These are phyloP conservation scores for Xenopus petersii DNA, from an alignment of 2,797 vertebrate genomes.

Conservation along the genomic window DNA sequence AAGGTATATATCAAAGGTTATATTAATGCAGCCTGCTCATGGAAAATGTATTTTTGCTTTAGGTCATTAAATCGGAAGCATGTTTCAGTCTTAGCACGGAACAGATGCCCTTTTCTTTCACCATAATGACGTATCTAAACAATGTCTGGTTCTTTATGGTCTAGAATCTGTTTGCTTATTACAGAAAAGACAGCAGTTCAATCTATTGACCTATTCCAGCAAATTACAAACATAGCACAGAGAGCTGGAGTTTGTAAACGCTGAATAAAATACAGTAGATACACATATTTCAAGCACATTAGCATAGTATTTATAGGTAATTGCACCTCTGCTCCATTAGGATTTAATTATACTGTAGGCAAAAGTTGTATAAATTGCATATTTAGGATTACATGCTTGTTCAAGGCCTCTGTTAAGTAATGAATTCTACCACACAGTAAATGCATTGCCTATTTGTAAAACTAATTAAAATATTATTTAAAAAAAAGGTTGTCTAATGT, in stretches of 20 bases:
- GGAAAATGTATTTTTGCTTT: conserved; percentile 43
- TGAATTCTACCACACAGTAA: conserved; percentile 27
- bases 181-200: conserved; percentile 59
- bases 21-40: conserved; percentile 28
- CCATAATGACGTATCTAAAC: conserved; percentile 57
- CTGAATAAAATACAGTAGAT: conserved; percentile 41
- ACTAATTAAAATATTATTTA: conserved; percentile 43
- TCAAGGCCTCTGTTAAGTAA: conserved; percentile 24
- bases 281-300: conserved; percentile 43
- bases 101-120: conserved; percentile 57
- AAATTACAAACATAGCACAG: conserved; percentile 56
- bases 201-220: conserved; percentile 62
- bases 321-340: conserved; percentile 49
- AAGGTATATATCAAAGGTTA: conserved; percentile 28
- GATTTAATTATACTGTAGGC: conserved; percentile 46
- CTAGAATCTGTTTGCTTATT: conserved; percentile 66
- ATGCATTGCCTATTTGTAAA: conserved; percentile 40
- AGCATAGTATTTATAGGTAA: conserved; percentile 49
- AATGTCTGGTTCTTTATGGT: conserved; percentile 63
- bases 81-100: conserved; percentile 34
- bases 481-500: conserved; percentile 38
- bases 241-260: conserved; percentile 23
- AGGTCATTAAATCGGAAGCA: conserved; percentile 45
- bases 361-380: conserved; percentile 46
- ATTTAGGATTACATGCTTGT: conserved; percentile 43